Evolutionary conservation across 2,797 vertebrate genomes (phyloP), one percentile per base, ranked within the genome.

Genomic region (Enoplosus armatus): DNA sequence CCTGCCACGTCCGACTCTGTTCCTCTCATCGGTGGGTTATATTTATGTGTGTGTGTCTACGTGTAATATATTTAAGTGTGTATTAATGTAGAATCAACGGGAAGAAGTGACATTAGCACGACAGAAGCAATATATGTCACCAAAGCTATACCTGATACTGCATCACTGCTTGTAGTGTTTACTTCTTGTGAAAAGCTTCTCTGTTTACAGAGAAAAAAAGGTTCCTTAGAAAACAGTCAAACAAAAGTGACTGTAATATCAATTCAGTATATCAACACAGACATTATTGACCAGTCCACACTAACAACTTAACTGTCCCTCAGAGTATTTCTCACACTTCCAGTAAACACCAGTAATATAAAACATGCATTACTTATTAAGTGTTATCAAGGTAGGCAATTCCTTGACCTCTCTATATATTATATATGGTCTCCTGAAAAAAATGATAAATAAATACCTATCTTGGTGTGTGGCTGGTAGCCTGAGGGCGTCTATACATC

Each of bases 1-100:
- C 97, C 97, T 8, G 97, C 97, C 64, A 98, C 97, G 5, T 98
- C 97, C 3, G 97, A 98, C 92, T 98, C 97, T 0, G 97, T 98
- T 68, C 97, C 97, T 45, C 95, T 98, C 67, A 98, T 97, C 63
- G 97, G 97, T 97, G 94, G 83, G 92, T 92, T 69, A 37, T 43
- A 55, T 76, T 51, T 61, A 33, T 60, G 47, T 50, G 39, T 82
- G 22, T 62, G 2, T 53, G 58, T 70, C 24, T 6, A 16, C 18
- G 20, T 83, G 18, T 33, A 37, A 70, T 7, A 27, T 69, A 39
- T 80, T 41, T 39, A 69, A 53, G 8, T 7, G 2, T 58, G 35
- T 6, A 12, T 24, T 6, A 51, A 39, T 24, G 43, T 27, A 61
- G 2, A 68, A 70, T 41, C 27, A 35, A 22, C 29, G 37, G 24